Conservation (phyloP, 2,797 vertebrate genomes). For the Geotrypetes seraphini region DNA sequence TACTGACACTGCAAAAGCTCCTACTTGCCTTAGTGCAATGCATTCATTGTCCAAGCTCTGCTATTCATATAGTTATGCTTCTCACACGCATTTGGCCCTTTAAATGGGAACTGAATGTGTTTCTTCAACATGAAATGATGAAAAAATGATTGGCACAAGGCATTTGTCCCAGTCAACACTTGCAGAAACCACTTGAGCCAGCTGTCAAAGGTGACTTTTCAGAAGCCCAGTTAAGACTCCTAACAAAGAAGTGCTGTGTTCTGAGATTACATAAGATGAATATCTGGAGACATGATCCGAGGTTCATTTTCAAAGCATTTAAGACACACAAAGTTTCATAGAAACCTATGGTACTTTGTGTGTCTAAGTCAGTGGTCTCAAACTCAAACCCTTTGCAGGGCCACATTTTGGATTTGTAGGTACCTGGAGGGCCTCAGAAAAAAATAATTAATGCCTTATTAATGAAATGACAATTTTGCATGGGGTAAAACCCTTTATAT, state of each 20-base stretch:
- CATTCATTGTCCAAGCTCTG: conserved; percentile 4
- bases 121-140: conserved; percentile 20
- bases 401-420: no score
- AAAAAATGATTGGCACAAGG: conserved; percentile 28
- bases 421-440: no score
- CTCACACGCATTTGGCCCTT: conserved; percentile 14
- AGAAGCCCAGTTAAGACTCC: conserved; percentile 13
- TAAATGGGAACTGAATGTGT: conserved; percentile 14
- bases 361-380: no score
- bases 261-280: conserved; percentile 5
- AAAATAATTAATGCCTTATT: no score
- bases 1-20: no score
- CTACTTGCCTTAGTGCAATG: neutral
- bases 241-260: conserved; percentile 13
- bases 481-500: no score
- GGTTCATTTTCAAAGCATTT: no score
- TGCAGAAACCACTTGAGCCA: conserved; percentile 21
- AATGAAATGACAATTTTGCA: no score
- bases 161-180: conserved; percentile 14
- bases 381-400: no score
- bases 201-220: conserved; percentile 17
- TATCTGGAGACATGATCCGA: conserved; percentile 6
- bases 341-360: no score
- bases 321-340: no score
- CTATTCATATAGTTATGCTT: conserved; percentile 11